Percentiles rank a stretch among this genome's conserved stretches.
Evolutionary conservation across 2,113 vertebrate genomes (phyloP).

Genomic region (Brevimyrus niger): DNA sequence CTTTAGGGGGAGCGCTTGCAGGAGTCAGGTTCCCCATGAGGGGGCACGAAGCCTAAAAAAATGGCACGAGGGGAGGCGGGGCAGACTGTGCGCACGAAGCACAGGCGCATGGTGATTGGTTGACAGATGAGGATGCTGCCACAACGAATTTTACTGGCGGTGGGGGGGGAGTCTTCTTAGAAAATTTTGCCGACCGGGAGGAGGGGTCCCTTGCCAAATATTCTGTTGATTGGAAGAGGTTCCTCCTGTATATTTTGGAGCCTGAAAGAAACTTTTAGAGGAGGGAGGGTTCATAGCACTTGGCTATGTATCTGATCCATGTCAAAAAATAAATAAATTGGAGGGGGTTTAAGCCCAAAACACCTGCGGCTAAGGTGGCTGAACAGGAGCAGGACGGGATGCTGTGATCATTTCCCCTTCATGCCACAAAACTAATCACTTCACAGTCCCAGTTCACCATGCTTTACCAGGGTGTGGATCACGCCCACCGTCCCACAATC

Average conservation of each 20-base stretch:
- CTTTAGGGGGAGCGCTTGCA: not conserved
- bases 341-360: not conserved
- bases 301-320: not conserved
- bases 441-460: not conserved
- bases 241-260: not conserved
- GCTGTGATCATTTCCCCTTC: not conserved
- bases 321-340: not conserved
- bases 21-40: not conserved
- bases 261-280: not conserved
- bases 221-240: not conserved
- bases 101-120: not conserved
- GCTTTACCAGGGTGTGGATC: not conserved
- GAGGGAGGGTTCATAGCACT: not conserved
- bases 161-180: not conserved
- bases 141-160: not conserved
- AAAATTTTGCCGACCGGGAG: not conserved
- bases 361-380: not conserved
- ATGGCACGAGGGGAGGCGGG: not conserved
- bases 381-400: not conserved
- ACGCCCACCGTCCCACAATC: not conserved
- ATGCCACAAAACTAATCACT: not conserved
- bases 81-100: not conserved
- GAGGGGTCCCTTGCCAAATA: not conserved
- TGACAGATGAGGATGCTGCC: not conserved
- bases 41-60: not conserved